These are phyloP conservation scores for Synergus umbraculus DNA, from an alignment of 2,888 invertebrate species.

Conservation along the genomic window DNA sequence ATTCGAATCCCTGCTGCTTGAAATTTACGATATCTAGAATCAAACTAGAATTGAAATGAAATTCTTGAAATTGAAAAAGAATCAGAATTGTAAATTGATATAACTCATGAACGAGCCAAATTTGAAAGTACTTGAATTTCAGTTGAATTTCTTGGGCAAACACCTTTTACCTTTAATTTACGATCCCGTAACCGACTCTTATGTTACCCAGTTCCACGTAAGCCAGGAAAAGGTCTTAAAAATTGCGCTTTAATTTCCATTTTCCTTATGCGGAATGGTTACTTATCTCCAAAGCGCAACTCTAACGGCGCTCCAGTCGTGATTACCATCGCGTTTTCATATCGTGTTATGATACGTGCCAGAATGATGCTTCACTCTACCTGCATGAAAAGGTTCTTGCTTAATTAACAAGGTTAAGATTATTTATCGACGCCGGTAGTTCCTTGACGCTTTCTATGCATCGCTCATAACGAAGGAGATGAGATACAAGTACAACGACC, in stretches of 20 bases:
- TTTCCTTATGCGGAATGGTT: conserved; percentile 37
- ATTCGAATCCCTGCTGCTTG: no score
- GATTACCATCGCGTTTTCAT: conserved; percentile 38
- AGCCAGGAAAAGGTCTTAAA: conserved; percentile 33
- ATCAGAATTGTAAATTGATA: neutral
- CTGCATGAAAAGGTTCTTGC: conserved; percentile 26
- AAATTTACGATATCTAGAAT: no score
- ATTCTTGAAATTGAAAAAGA: no score
- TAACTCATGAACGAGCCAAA: neutral
- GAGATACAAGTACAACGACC: conserved; percentile 3
- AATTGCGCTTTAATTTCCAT: conserved; percentile 38
- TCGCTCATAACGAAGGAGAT: neutral
- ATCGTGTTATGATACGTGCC: conserved; percentile 37
- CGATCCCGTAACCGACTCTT: conserved; percentile 30
- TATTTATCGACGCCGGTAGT: conserved; percentile 26
- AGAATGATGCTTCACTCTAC: conserved; percentile 37
- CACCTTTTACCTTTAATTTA: conserved; percentile 38
- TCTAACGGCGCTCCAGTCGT: conserved; percentile 35
- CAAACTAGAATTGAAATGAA: no score
- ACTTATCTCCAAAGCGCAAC: conserved; percentile 21
- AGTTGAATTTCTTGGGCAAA: conserved; percentile 8
- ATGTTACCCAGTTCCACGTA: conserved; percentile 6
- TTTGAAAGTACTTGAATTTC: neutral
- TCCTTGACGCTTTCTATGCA: conserved; percentile 17
- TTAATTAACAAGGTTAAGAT: conserved; percentile 40